Conservation (phyloP, 1,140 invertebrate genomes). For the Mamestra configurata region DNA sequence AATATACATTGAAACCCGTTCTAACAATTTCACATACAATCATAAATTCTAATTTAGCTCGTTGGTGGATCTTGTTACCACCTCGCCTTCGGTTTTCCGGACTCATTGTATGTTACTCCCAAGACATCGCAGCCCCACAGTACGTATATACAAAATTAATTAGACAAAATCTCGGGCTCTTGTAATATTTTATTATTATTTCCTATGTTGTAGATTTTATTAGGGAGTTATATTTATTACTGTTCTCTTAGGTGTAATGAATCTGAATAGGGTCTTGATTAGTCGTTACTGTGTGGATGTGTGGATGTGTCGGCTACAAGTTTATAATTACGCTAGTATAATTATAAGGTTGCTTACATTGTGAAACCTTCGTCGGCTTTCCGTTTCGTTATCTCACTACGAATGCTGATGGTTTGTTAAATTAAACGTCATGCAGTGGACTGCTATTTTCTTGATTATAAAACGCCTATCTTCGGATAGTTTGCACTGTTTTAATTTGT, state of each 20-base stretch:
- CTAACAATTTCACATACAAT: conserved; percentile 86
- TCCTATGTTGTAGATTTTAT: conserved; percentile 85
- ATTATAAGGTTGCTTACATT: conserved; percentile 84
- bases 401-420: conserved; percentile 83
- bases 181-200: conserved; percentile 87
- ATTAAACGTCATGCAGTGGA: conserved; percentile 80
- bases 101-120: conserved; percentile 83
- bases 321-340: conserved; percentile 87
- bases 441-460: conserved; percentile 77
- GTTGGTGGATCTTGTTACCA: conserved; percentile 82
- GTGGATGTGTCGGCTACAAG: conserved; percentile 74
- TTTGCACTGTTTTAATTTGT: conserved; percentile 64
- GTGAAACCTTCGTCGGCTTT: conserved; percentile 74
- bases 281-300: conserved; percentile 73
- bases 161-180: conserved; percentile 85
- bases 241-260: conserved; percentile 76
- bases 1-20: conserved; percentile 80
- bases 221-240: conserved; percentile 85
- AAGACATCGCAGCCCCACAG: conserved; percentile 82
- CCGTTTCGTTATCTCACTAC: conserved; percentile 75
- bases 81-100: conserved; percentile 75
- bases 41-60: conserved; percentile 87
- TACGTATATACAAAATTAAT: conserved; percentile 86
- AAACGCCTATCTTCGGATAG: conserved; percentile 68
- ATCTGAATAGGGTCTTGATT: conserved; percentile 85